These are phyloP conservation scores for Porites lutea DNA, from an alignment of 64 coral and sea anemone genomes.

Conservation along the genomic window DNA sequence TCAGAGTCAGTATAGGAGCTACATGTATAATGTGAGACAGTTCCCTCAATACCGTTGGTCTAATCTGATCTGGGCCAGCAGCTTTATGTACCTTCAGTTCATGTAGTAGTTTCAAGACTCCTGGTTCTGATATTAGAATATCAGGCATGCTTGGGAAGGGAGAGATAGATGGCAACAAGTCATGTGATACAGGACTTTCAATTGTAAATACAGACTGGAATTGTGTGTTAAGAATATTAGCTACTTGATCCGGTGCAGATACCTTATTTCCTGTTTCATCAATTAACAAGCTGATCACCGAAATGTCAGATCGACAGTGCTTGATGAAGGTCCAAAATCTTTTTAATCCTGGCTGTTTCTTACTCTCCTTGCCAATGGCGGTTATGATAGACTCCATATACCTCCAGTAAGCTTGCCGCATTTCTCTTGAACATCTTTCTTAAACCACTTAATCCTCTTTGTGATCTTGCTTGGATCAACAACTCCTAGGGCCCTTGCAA, in stretches of 20 bases:
- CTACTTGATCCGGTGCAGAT: neutral
- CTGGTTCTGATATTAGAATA: constrained; percentile 35
- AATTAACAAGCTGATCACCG: neutral
- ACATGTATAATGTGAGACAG: constrained; percentile 20
- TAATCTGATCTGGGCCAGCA: constrained; percentile 31
- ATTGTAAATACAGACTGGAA: neutral
- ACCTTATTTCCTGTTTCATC: neutral
- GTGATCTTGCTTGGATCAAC: neutral
- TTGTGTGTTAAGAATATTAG: neutral
- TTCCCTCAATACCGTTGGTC: constrained; percentile 42
- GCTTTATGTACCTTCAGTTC: constrained; percentile 54
- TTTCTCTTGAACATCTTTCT: constrained; percentile 9
- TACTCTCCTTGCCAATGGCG: neutral
- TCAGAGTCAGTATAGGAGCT: constrained; percentile 24
- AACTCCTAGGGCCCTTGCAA: neutral
- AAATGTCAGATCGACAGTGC: neutral
- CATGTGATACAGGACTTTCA: too few relatives aligned
- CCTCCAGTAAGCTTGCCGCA: constrained; percentile 20
- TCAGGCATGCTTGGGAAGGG: neutral
- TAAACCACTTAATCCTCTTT: constrained; percentile 16
- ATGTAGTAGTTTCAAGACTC: constrained; percentile 9
- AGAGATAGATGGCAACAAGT: too few relatives aligned
- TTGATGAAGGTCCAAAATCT: neutral
- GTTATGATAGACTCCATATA: constrained; percentile 51
- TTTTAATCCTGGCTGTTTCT: too few relatives aligned